Conservation (phyloP, 2,113 vertebrate species). For the Petrocephalus microphthalmus region DNA sequence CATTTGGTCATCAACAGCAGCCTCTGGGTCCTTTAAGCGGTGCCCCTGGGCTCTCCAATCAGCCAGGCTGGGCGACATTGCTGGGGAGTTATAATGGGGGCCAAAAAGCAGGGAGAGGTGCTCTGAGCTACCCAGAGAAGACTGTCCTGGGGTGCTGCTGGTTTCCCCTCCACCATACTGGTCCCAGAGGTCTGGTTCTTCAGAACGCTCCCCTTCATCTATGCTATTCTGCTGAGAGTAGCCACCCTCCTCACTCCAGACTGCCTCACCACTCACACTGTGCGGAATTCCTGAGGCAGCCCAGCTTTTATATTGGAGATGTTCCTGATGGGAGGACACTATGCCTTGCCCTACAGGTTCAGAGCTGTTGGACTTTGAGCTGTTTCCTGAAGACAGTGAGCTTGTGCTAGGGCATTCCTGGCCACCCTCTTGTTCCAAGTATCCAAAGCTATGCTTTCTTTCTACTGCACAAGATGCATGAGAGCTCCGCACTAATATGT, state of each 20-base stretch:
- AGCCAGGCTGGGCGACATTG: constrained; percentile 45
- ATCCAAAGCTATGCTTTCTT: constrained; percentile 48
- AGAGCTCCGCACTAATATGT: constrained; percentile 50
- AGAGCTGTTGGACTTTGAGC: constrained; percentile 56
- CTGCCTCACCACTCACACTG: constrained; percentile 43
- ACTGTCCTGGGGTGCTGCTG: constrained; percentile 51
- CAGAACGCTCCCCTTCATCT: constrained; percentile 37
- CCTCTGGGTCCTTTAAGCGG: constrained; percentile 27
- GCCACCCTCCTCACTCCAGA: constrained; percentile 57
- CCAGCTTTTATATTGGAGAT: constrained; percentile 34
- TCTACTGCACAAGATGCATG: constrained; percentile 40
- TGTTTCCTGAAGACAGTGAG: constrained; percentile 62
- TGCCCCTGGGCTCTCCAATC: constrained; percentile 42
- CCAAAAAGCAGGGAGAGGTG: constrained; percentile 61
- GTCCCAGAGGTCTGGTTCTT: constrained; percentile 40
- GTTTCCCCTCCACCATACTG: constrained; percentile 46
- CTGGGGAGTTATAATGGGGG: constrained; percentile 47
- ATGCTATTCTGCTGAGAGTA: constrained; percentile 49
- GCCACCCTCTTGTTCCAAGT: constrained; percentile 46
- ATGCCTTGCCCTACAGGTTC: constrained; percentile 43
- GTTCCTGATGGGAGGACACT: neutral
- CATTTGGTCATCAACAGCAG: constrained; percentile 2
- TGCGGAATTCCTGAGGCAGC: constrained; percentile 37
- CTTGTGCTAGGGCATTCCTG: constrained; percentile 57
- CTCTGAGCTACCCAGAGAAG: constrained; percentile 59